Base-by-base conservation (phyloP, 2,888 invertebrate species). In the Gymnosoma rotundatum region DNA sequence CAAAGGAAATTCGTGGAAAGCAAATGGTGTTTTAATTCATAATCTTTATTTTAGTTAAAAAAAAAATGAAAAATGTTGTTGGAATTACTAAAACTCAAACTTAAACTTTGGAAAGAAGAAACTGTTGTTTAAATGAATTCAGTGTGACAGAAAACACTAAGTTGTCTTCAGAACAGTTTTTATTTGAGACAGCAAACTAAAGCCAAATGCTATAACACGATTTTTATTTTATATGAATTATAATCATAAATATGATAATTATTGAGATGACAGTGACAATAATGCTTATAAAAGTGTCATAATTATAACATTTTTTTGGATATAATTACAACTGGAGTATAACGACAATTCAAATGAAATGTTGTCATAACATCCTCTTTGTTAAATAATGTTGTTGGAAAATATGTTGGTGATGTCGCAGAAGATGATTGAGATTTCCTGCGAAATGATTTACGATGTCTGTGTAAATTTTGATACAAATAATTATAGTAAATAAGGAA, bases 371-470 rank as follows among this genome's bases (percentile, higher is more conserved):
- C 25, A 18, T 75, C 45, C 54, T 69, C 60, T 58, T 36, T 63
- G 25, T 54, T 76, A 63, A 67, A 61, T 18, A 50, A 76, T 70
- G 45, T 52, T 48, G 56, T 50, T 54, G 54, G 56, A 45, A 52
- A 78, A 36, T 48, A 54, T 73, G 75, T 54, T 52, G 38, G 21
- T 69, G 25, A 52, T 58, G 78, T 45, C 12, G 12, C 10, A 58
- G 61, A 12, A 70, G 67, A 12, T 73, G 79, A 58, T 58, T 45
- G 45, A 14, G 84, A 88, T 92, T 92, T 92, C 92, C 92, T 92
- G 87, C 92, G 92, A 89, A 92, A 91, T 67, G 92, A 91, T 88
- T 92, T 92, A 86, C 92, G 92, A 88, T 92, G 92, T 86, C 91
- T 92, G 89, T 91, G 91, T 88, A 91, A 89, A 89, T 89, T 90